Evolutionary conservation across 2,113 vertebrate genomes (phyloP).

Genomic region (Neoarius graeffei): DNA sequence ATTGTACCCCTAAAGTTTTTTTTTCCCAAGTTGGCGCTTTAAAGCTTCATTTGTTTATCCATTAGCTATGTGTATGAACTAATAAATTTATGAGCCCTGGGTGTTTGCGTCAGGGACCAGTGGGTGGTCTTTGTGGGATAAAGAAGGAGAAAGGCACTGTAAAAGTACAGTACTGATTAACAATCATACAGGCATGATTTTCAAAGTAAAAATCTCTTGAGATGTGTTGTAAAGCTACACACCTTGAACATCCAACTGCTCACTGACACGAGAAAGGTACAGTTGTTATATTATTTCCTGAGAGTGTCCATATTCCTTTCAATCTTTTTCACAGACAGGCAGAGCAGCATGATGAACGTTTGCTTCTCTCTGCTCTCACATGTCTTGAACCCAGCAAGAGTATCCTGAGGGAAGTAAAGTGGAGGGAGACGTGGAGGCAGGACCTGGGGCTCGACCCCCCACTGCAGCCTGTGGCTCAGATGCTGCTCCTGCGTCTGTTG

Average conservation of each 20-base stretch:
- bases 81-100: background rate
- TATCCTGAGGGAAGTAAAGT: background rate
- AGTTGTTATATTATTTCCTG: background rate
- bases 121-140: background rate
- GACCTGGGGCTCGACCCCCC: constrained; percentile 7
- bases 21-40: no score
- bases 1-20: no score
- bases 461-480: constrained; percentile 30
- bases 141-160: background rate
- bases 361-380: background rate
- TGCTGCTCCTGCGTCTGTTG: constrained; percentile 38
- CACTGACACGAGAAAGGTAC: background rate
- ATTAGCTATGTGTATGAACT: background rate
- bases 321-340: constrained; percentile 15
- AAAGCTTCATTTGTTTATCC: background rate
- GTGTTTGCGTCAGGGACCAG: background rate
- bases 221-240: background rate
- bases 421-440: background rate
- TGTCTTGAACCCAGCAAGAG: constrained; percentile 3
- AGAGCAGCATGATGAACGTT: background rate
- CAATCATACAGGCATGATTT: background rate
- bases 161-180: background rate
- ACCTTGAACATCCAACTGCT: background rate
- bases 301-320: constrained; percentile 51
- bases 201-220: background rate